A percentile compares a stretch with the other conserved stretches of the same genome.
These are phyloP conservation scores for Nipponia nippon DNA, from an alignment of 2,113 vertebrate species.

Conservation along the genomic window DNA sequence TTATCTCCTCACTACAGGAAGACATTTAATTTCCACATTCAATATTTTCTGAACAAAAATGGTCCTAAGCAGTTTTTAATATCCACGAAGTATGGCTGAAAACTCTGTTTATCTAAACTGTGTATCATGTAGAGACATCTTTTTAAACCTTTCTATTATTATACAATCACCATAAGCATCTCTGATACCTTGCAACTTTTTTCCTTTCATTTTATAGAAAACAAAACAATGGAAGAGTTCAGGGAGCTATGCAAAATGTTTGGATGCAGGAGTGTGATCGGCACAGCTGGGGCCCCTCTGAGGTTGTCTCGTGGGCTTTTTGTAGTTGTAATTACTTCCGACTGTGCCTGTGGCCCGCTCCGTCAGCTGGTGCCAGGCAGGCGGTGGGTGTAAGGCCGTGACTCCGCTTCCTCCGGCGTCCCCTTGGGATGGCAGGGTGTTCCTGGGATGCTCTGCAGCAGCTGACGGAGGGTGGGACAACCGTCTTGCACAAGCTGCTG, in stretches of 20 bases:
- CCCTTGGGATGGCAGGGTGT: background rate
- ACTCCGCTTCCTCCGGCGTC: background rate
- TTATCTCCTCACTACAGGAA: background rate
- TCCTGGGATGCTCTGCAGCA: background rate
- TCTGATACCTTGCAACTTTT: background rate
- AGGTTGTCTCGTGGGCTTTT: background rate
- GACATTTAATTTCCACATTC: background rate
- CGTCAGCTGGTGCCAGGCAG: background rate
- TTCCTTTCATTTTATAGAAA: background rate
- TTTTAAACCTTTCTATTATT: background rate
- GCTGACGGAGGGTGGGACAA: fast-evolving
- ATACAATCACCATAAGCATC: background rate
- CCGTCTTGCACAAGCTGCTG: background rate
- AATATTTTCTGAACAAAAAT: background rate
- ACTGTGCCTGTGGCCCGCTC: background rate
- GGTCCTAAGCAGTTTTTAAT: background rate
- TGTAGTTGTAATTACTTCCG: background rate
- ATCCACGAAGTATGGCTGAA: background rate
- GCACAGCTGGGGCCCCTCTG: background rate
- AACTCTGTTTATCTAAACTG: background rate
- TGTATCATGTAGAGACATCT: background rate
- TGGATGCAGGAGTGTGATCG: background rate
- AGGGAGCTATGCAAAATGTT: background rate
- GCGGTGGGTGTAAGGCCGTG: background rate
- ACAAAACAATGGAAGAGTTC: background rate